phyloP scores from a whole-genome alignment of 2,113 vertebrate genomes.

The Hypocryptadius cinnamomeus region DNA sequence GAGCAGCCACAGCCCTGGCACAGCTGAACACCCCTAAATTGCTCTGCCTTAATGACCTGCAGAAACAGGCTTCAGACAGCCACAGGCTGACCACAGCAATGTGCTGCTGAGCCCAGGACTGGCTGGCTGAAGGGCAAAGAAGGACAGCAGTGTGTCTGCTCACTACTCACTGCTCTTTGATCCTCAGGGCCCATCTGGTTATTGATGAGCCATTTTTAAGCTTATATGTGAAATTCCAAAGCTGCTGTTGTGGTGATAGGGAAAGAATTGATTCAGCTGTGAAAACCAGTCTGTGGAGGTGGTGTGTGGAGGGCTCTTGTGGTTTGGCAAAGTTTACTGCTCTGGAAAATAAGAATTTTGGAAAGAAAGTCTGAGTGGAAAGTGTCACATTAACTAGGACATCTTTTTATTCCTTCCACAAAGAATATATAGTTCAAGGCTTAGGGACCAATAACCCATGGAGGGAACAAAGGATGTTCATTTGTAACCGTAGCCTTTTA shows the following conservation, averaged over 20 bases:
- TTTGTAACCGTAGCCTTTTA: not conserved
- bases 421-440: not conserved
- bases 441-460: conserved; percentile 1
- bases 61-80: not conserved
- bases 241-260: not conserved
- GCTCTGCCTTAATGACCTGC: not conserved
- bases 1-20: not conserved
- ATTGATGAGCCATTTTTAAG: not conserved
- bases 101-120: not conserved
- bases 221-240: not conserved
- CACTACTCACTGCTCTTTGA: not conserved
- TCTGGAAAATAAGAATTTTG: not conserved
- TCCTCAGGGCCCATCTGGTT: not conserved
- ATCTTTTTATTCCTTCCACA: not conserved
- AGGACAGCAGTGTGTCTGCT: not conserved
- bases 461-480: conserved; percentile 13
- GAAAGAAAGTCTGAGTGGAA: not conserved
- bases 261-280: not conserved
- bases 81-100: not conserved
- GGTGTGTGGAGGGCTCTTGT: not conserved
- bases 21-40: not conserved
- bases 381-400: not conserved
- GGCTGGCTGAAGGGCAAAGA: not conserved
- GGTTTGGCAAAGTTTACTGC: not conserved
- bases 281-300: not conserved